A percentile compares a stretch with the other conserved stretches of the same genome.
Conservation (phyloP, 2,797 vertebrate species). For the Philypnodon macrostomus region DNA sequence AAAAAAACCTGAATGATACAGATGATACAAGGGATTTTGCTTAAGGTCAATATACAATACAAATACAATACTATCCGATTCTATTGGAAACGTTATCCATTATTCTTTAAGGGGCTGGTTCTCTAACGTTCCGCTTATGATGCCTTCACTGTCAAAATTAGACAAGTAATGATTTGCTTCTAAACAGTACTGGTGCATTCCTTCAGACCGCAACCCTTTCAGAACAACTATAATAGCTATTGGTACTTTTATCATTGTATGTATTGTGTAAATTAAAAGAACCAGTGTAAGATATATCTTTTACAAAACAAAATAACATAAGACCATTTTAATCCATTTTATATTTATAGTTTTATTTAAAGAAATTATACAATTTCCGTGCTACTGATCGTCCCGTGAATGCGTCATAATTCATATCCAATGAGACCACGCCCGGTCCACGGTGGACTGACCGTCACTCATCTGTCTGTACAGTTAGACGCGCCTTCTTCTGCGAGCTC, state of each 20-base stretch:
- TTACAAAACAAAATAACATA: too few species aligned
- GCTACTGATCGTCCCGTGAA: conserved; percentile 13
- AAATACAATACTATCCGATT: too few species aligned
- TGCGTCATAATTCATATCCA: conserved; percentile 70
- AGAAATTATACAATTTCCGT: conserved; percentile 39
- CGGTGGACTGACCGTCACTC: conserved; percentile 42
- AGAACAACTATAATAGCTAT: too few species aligned
- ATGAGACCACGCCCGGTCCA: conserved; percentile 70
- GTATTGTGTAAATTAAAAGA: too few species aligned
- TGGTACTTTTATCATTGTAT: too few species aligned
- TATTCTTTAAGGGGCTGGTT: too few species aligned
- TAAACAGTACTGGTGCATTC: not conserved
- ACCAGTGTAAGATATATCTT: too few species aligned
- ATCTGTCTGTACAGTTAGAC: conserved; percentile 25
- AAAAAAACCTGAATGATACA: not conserved
- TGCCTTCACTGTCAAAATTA: conserved; percentile 20
- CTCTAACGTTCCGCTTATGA: conserved; percentile 4
- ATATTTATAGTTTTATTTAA: too few species aligned
- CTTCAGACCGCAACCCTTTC: too few species aligned
- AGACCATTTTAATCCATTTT: too few species aligned
- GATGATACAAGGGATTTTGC: not conserved
- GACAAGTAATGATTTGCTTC: conserved; percentile 6
- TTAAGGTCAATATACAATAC: too few species aligned
- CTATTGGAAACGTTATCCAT: too few species aligned
- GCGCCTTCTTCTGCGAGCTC: conserved; percentile 39